phyloP scores from a whole-genome alignment of 2,888 invertebrate species.

The Agrochola circellaris region DNA sequence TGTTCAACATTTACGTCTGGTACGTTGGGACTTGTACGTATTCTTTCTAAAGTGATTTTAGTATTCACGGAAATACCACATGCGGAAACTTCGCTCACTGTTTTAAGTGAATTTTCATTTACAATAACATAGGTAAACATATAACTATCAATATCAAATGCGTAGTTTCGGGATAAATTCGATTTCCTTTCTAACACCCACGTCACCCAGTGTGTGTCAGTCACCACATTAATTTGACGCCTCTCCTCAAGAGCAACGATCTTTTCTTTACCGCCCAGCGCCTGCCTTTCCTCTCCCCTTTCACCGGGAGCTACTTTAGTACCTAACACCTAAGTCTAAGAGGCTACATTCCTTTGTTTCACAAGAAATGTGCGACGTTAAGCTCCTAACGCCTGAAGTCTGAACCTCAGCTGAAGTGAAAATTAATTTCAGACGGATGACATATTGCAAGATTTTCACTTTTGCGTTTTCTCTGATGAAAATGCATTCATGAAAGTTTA shows the following conservation, averaged over 20 bases:
- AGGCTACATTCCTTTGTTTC: constrained; percentile 45
- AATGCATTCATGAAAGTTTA: constrained; percentile 22
- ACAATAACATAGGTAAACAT: not conserved
- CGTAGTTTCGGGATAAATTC: constrained; percentile 28
- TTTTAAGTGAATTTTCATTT: constrained; percentile 25
- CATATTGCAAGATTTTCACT: constrained; percentile 44
- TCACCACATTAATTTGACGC: constrained; percentile 52
- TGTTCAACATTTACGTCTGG: constrained; percentile 19
- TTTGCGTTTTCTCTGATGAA: constrained; percentile 16
- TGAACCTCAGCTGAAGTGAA: constrained; percentile 47
- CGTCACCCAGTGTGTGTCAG: constrained; percentile 12
- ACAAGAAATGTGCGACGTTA: constrained; percentile 10
- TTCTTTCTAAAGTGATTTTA: constrained; percentile 35
- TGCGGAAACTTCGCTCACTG: constrained; percentile 1
- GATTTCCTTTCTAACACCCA: constrained; percentile 20
- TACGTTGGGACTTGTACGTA: not conserved
- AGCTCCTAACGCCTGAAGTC: constrained; percentile 36
- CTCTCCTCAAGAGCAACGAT: constrained; percentile 64
- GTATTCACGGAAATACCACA: constrained; percentile 12
- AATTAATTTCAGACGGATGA: constrained; percentile 56
- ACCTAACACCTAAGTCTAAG: constrained; percentile 44
- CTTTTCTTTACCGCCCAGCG: constrained; percentile 65
- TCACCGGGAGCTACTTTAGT: constrained; percentile 26
- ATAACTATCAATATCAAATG: constrained; percentile 5
- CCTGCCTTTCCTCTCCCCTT: constrained; percentile 18